Base-by-base conservation (phyloP, 2,797 vertebrate species). In the Synaphobranchus kaupii region DNA sequence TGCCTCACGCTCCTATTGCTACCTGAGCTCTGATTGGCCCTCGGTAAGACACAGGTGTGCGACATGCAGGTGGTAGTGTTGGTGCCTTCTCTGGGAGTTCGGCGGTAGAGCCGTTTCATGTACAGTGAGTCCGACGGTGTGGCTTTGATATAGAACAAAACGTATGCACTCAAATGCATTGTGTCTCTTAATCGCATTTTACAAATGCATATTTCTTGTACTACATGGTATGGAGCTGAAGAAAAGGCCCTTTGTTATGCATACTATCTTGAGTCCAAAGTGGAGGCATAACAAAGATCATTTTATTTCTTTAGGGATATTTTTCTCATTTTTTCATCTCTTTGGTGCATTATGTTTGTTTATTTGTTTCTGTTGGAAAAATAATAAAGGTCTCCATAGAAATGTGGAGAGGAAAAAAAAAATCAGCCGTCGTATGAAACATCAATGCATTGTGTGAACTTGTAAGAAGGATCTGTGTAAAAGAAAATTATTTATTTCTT, bases 41-140 rank as follows among this genome's bases (percentile, higher is more conserved):
- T 87, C 34, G 10, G 83, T 56, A 87, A 90, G 91, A 89, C 90
- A 91, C 90, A 89, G 50, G 88, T 82, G 89, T 91, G 89, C 87
- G 88, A 22, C 80, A 81, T 86, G 89, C 85, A 89, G 88, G 86
- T 93, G 90, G 88, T 20, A 91, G 93, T 94, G 87, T 92, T 89
- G 92, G 93, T 95, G 94, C 95, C 94, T 95, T 95, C 89, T 90
- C 88, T 90, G 86, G 90, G 85, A 28, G 44, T 84, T 63, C 88
- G 90, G 90, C 88, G 83, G 48, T 87, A 25, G 60, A 68, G 80
- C 85, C 25, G 84, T 90, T 89, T 31, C 20, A 86, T 73, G 34
- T 76, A 87, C 52, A 73, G 82, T 34, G 12, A 56, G 66, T 68
- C 34, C 47, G 20, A 60, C 68, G 31, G 84, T 28, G 39, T 34